phyloP scores from a whole-genome alignment of 2,888 invertebrate genomes.

The Metopia argyrocephala region DNA sequence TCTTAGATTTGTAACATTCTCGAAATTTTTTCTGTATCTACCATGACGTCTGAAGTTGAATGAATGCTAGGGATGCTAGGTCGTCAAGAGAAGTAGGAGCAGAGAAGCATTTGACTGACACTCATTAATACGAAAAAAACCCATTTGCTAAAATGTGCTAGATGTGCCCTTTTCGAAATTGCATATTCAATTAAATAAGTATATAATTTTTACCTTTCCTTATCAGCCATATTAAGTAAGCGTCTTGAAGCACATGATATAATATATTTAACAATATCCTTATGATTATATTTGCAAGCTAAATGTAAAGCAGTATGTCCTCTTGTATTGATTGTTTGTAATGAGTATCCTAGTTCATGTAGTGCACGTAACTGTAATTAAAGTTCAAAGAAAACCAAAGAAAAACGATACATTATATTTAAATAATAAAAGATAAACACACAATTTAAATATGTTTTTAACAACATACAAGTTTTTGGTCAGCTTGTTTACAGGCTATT shows the following conservation, averaged over 20 bases:
- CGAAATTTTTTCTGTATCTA: too few relatives aligned
- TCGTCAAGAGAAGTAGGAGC: too few relatives aligned
- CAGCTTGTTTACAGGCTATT: slow-evolving; percentile 6
- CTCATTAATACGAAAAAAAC: too few relatives aligned
- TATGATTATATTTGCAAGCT: slow-evolving; percentile 92
- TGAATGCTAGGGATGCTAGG: too few relatives aligned
- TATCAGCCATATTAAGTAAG: slow-evolving; percentile 92
- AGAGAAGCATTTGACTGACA: too few relatives aligned
- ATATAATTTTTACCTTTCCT: slow-evolving; percentile 82
- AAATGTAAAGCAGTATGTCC: slow-evolving; percentile 95
- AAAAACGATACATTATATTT: not conserved
- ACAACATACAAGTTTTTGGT: slow-evolving; percentile 21
- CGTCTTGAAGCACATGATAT: slow-evolving; percentile 90
- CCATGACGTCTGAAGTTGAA: too few relatives aligned
- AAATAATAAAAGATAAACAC: not conserved
- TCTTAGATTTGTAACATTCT: too few relatives aligned
- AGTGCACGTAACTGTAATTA: slow-evolving; percentile 86
- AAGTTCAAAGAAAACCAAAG: not conserved
- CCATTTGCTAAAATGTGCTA: too few relatives aligned
- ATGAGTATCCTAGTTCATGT: slow-evolving; percentile 89
- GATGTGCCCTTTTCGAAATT: not conserved
- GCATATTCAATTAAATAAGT: slow-evolving; percentile 3
- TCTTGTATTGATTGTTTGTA: slow-evolving; percentile 88
- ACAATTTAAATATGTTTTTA: not conserved
- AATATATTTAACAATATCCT: slow-evolving; percentile 92